Evolutionary conservation across 2,797 vertebrate species (phyloP).

Genomic region (Sphaeramia orbicularis): DNA sequence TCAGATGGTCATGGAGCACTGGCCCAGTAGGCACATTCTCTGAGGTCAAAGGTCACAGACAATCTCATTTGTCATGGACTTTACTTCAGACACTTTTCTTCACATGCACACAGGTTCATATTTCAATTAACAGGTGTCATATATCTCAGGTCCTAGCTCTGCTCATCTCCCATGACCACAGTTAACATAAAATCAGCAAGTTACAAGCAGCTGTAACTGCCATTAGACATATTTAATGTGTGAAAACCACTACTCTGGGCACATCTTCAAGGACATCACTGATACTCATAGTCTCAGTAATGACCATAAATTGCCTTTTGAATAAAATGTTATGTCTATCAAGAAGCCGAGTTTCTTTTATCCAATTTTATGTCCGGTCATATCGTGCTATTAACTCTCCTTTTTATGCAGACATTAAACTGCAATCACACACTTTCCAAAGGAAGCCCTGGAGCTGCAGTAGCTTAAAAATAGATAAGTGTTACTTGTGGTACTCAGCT

Average conservation of each 20-base stretch:
- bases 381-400: constrained; percentile 31
- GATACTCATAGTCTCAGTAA: background rate
- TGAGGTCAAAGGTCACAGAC: constrained; percentile 57
- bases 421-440: constrained; percentile 65
- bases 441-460: constrained; percentile 69
- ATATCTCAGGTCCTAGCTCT: constrained; percentile 55
- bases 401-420: constrained; percentile 19
- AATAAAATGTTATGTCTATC: constrained; percentile 8
- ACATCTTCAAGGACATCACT: background rate
- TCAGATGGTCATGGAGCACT: constrained; percentile 38
- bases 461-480: constrained; percentile 76
- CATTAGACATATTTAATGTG: constrained; percentile 25
- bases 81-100: constrained; percentile 48
- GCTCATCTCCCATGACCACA: constrained; percentile 51
- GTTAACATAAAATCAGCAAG: constrained; percentile 45
- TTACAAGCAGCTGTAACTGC: constrained; percentile 19
- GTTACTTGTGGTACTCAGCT: constrained; percentile 62
- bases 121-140: constrained; percentile 75
- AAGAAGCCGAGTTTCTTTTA: background rate
- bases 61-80: constrained; percentile 63
- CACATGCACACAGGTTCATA: constrained; percentile 57
- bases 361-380: background rate
- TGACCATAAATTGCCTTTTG: background rate
- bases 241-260: background rate
- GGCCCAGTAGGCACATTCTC: constrained; percentile 50